Evolutionary conservation across 2,797 vertebrate genomes (phyloP).

Genomic region (Dendrocincla fuliginosa): DNA sequence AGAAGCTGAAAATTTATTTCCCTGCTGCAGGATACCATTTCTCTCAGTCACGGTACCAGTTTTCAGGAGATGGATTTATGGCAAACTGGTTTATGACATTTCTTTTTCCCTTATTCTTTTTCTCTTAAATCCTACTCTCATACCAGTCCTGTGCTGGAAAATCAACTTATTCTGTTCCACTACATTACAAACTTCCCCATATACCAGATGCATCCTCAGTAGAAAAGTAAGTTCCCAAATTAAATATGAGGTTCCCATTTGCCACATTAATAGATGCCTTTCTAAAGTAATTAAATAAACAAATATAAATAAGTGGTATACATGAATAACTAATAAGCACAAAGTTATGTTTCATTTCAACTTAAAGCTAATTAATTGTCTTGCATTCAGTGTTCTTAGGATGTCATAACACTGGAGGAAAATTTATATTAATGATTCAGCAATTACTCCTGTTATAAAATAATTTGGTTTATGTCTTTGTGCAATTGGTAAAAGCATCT

Average conservation of each 20-base stretch:
- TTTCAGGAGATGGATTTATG: background rate
- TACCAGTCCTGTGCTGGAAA: background rate
- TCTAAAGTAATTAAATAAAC: constrained; percentile 20
- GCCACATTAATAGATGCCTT: background rate
- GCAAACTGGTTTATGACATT: background rate
- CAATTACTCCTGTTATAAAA: background rate
- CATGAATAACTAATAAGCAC: constrained; percentile 12
- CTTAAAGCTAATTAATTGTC: constrained; percentile 15
- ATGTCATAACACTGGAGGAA: background rate
- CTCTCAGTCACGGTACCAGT: background rate
- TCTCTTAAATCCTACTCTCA: background rate
- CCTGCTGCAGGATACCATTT: background rate
- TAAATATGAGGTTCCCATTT: background rate
- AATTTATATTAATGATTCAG: constrained; percentile 17
- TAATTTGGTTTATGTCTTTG: constrained; percentile 11
- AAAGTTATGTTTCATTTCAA: constrained; percentile 26
- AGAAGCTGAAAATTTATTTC: background rate
- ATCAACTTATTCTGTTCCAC: background rate
- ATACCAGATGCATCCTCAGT: background rate
- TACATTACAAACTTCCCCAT: background rate
- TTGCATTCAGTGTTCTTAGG: background rate
- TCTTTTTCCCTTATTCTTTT: background rate
- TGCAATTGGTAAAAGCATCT: background rate
- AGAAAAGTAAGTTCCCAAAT: background rate
- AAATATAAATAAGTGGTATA: background rate